A percentile compares a stretch with the other conserved stretches of the same genome.
phyloP scores from a whole-genome alignment of 2,888 invertebrate genomes.

The Caradrina clavipalpis region DNA sequence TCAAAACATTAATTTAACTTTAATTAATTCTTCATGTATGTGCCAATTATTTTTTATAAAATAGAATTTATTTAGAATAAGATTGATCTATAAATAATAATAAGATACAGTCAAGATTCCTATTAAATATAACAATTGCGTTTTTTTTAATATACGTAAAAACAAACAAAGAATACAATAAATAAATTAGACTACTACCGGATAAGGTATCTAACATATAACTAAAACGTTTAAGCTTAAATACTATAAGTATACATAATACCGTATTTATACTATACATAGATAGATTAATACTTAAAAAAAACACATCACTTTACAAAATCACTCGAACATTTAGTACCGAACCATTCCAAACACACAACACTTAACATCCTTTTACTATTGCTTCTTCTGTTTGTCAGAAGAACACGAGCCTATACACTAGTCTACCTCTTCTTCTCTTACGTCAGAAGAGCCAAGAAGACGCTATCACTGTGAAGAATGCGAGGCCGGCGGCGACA shows the following conservation, averaged over 20 bases:
- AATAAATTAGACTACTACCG: not conserved
- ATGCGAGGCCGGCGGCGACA: slow-evolving; percentile 81
- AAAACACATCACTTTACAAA: slow-evolving; percentile 26
- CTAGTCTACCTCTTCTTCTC: slow-evolving; percentile 29
- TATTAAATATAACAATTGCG: slow-evolving; percentile 22
- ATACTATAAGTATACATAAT: slow-evolving; percentile 42
- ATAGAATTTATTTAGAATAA: not conserved
- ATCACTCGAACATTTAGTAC: slow-evolving; percentile 31
- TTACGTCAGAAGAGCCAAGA: slow-evolving; percentile 69
- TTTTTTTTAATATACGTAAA: slow-evolving; percentile 8
- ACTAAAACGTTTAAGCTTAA: slow-evolving; percentile 43
- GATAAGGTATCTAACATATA: slow-evolving; percentile 7
- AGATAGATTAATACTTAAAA: slow-evolving; percentile 24
- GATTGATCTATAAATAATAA: slow-evolving; percentile 3
- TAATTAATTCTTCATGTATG: no score
- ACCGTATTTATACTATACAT: slow-evolving; percentile 19
- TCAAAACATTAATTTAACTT: no score
- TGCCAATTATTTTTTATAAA: no score
- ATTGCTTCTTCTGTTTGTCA: slow-evolving; percentile 7
- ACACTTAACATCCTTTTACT: slow-evolving; percentile 19
- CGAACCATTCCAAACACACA: slow-evolving; percentile 11
- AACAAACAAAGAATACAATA: slow-evolving; percentile 18
- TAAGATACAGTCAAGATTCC: slow-evolving; percentile 12
- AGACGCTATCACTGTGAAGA: slow-evolving; percentile 64
- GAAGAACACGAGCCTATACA: slow-evolving; percentile 32